These are phyloP conservation scores for Dryococelus australis DNA, from an alignment of 2,888 invertebrate genomes.

Conservation along the genomic window DNA sequence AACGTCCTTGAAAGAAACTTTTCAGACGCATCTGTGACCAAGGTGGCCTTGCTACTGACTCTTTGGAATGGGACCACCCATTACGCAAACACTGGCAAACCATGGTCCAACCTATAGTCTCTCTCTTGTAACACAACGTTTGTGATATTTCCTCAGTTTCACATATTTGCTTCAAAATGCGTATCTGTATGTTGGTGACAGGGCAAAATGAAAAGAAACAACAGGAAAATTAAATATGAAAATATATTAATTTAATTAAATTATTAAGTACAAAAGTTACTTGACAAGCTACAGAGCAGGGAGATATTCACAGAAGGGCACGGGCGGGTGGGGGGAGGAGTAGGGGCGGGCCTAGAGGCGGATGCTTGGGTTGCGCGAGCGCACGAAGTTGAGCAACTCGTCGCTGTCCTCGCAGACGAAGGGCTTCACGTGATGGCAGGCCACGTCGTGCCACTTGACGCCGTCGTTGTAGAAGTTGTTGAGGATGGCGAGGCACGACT, in stretches of 20 bases:
- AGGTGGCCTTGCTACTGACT: no score
- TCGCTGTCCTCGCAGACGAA: constrained; percentile 93
- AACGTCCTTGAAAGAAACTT: no score
- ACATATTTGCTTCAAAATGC: no score
- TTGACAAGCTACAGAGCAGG: constrained; percentile 7
- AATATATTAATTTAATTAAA: constrained; percentile 43
- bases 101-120: no score
- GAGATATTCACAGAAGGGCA: constrained; percentile 42
- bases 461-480: constrained; percentile 93
- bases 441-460: constrained; percentile 87
- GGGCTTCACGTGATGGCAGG: constrained; percentile 85
- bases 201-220: no score
- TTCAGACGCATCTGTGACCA: no score
- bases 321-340: constrained; percentile 32
- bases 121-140: no score
- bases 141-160: no score
- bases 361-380: constrained; percentile 85
- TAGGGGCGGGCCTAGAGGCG: constrained; percentile 67
- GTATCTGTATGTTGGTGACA: no score
- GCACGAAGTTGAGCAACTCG: constrained; percentile 87
- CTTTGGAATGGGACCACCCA: no score
- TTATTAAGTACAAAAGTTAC: constrained; percentile 41
- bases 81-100: no score
- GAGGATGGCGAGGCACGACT: constrained; percentile 86
- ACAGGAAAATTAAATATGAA: constrained; percentile 38